Evolutionary conservation across 2,113 vertebrate genomes (phyloP), one percentile per base, ranked within the genome.

Genomic region (Myotis brandtii): DNA sequence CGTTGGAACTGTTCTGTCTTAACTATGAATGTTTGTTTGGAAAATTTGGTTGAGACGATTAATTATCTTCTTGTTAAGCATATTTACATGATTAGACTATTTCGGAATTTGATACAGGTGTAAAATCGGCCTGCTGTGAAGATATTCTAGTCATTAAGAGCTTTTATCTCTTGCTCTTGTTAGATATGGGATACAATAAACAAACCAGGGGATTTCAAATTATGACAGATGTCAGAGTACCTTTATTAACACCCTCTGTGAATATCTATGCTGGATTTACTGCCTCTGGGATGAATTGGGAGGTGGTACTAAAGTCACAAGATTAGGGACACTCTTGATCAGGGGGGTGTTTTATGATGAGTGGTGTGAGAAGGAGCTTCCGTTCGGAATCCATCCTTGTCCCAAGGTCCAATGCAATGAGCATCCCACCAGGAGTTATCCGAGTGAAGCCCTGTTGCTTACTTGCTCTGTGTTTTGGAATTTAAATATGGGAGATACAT

Each of bases 31-130:
- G 72, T 79, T 84, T 95, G 52, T 79, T 96, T 88, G 48, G n/a
- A 69, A 62, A 83, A 84, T 70, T 80, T 40, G 56, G 23, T 79
- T 80, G 89, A 56, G 59, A 95, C 93, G 34, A 90, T 84, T 85
- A 94, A 92, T 96, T 90, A 67, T 81, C 54, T 95, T 92, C 43
- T 95, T 48, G 37, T 89, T 90, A 92, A 95, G 32, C 81, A 9
- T 66, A 84, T 86, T 97, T 95, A 75, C n/a, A 54, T 94, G 46
- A 97, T 95, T 87, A 93, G 48, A 66, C 48, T 77, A 25, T 62
- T 86, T 84, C 75, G 5, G 93, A 46, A 88, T 88, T 93, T 4
- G 56, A 62, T 69, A 48, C 50, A 83, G 32, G 67, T 93, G 12
- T 85, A 91, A 95, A 75, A 75, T 54, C 1, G 1, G 25, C 72